These are phyloP conservation scores for Danio kyathit DNA, from an alignment of 2,797 vertebrate genomes.

Conservation along the genomic window DNA sequence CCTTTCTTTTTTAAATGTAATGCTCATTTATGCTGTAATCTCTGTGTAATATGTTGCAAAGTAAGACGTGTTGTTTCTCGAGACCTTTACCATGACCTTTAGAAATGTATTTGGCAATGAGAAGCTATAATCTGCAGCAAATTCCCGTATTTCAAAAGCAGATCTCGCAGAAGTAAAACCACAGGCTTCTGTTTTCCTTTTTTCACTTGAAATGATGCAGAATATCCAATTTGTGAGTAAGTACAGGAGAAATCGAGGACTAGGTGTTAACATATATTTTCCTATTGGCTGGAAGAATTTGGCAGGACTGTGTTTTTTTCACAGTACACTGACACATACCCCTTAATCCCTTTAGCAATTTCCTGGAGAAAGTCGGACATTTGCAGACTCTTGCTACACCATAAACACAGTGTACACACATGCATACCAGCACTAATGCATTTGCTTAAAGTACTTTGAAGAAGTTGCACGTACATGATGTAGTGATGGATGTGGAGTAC, in stretches of 20 bases:
- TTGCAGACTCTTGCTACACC: constrained; percentile 18
- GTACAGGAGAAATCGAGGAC: constrained; percentile 59
- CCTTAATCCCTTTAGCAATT: constrained; percentile 37
- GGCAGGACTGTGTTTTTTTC: constrained; percentile 52
- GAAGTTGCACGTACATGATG: neutral
- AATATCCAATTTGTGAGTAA: constrained; percentile 65
- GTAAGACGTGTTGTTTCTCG: neutral
- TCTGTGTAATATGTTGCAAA: neutral
- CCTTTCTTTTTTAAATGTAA: neutral
- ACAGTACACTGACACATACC: constrained; percentile 46
- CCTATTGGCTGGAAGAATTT: constrained; percentile 64
- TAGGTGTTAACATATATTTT: constrained; percentile 67
- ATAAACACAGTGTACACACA: constrained; percentile 22
- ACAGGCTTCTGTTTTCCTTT: neutral
- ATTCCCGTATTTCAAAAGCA: constrained; percentile 3
- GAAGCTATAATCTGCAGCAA: neutral
- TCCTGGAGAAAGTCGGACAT: constrained; percentile 35
- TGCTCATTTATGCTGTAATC: neutral
- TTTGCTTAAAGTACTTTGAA: constrained; percentile 1
- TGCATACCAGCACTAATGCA: neutral
- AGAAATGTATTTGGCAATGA: neutral
- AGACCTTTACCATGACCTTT: neutral
- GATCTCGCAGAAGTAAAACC: neutral
- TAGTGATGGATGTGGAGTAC: neutral
- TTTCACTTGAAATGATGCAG: neutral